phyloP scores from a whole-genome alignment of 2,888 invertebrate species.

The Meiosimyza decipiens region DNA sequence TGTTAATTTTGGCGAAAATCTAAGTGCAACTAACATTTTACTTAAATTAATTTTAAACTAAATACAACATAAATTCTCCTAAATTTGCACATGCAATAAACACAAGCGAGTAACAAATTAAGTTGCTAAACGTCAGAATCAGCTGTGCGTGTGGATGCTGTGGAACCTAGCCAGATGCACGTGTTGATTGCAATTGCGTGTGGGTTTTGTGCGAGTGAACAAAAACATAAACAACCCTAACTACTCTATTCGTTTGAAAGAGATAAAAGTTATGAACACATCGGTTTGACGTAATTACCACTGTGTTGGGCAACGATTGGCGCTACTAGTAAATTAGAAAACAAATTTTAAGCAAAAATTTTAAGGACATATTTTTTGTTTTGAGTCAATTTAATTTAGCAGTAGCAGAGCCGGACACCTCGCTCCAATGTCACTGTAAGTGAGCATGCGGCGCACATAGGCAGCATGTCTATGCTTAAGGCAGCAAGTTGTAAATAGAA shows the following conservation, averaged over 20 bases:
- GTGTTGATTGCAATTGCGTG: not conserved
- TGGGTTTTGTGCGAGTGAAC: not conserved
- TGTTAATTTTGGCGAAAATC: constrained; percentile 38
- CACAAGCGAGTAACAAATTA: not conserved
- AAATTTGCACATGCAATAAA: not conserved
- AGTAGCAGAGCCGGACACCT: not conserved
- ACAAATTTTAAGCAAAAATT: not conserved
- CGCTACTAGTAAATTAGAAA: no score
- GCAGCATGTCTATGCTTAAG: no score
- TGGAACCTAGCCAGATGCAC: constrained; percentile 7
- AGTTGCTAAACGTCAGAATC: constrained; percentile 17
- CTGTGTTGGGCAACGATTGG: no score
- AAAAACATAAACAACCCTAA: not conserved
- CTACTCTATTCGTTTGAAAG: not conserved
- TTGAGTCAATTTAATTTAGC: not conserved
- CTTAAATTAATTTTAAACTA: constrained; percentile 17
- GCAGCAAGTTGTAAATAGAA: no score
- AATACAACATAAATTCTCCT: not conserved
- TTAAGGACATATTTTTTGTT: not conserved
- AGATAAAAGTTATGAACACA: not conserved
- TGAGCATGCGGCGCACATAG: no score
- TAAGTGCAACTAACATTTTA: constrained; percentile 43
- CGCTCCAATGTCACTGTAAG: no score
- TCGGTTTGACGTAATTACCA: no score
- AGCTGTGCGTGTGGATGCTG: constrained; percentile 5